A percentile compares a stretch with the other conserved stretches of the same genome.
Evolutionary conservation across 1,140 invertebrate species (phyloP).

Genomic region (Bathynomus jamesi): DNA sequence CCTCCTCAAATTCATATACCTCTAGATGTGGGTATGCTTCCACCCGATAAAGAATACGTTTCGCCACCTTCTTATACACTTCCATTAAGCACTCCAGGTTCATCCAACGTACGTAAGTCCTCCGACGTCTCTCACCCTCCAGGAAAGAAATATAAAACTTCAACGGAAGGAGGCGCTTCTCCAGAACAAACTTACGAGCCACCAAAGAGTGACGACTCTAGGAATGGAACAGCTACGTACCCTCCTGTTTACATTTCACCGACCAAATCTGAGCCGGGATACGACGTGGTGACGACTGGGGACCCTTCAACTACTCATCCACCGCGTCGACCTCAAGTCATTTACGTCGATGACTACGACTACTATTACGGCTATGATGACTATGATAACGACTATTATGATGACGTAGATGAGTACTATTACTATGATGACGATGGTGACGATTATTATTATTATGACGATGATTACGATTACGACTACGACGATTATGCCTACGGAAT

Average conservation of each 20-base stretch:
- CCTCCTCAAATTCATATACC: neutral
- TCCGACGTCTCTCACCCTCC: conserved; percentile 5
- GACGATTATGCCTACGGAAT: conserved; percentile 23
- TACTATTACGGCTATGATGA: conserved; percentile 7
- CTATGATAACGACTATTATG: conserved; percentile 18
- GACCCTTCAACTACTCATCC: neutral
- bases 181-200: conserved; percentile 5
- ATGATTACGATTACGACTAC: conserved; percentile 22
- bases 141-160: neutral
- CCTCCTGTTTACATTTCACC: conserved; percentile 21
- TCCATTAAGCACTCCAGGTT: neutral
- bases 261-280: conserved; percentile 6
- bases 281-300: conserved; percentile 9
- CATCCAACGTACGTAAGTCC: neutral
- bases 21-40: neutral
- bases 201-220: neutral
- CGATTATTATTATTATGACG: too few species aligned
- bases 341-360: conserved; percentile 6
- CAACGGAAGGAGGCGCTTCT: conserved; percentile 7
- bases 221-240: neutral
- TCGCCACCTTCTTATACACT: too few species aligned
- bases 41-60: neutral
- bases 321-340: neutral
- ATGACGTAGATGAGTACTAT: too few species aligned
- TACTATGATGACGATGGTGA: conserved; percentile 13